Conservation (phyloP, 1,140 invertebrate species). For the Phenacoccus solenopsis region DNA sequence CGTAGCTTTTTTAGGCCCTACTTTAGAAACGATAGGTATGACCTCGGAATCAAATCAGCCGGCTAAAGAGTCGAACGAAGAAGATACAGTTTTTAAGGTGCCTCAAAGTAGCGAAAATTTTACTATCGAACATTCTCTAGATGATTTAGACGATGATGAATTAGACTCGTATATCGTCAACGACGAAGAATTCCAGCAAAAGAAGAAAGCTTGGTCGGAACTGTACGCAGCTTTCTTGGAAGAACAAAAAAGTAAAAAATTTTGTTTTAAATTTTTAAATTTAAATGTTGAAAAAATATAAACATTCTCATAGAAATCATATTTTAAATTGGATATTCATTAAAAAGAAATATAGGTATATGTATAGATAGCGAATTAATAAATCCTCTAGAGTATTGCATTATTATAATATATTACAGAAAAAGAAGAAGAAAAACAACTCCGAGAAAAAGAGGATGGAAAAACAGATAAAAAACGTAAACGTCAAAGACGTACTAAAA, state of each 20-base stretch:
- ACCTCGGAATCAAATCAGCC: constrained; percentile 9
- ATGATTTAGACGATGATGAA: constrained; percentile 76
- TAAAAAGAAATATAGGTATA: no score
- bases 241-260: constrained; percentile 61
- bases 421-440: background rate
- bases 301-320: constrained; percentile 2
- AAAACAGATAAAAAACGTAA: background rate
- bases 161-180: constrained; percentile 76
- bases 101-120: background rate
- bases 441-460: background rate
- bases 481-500: background rate
- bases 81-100: background rate
- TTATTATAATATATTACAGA: constrained; percentile 9
- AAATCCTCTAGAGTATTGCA: no score
- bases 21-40: constrained; percentile 36
- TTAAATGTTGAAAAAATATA: constrained; percentile 45
- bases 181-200: constrained; percentile 60
- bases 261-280: constrained; percentile 44
- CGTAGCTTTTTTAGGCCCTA: no score
- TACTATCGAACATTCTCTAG: constrained; percentile 24
- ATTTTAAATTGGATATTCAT: no score
- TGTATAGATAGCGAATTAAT: background rate
- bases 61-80: constrained; percentile 7
- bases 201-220: constrained; percentile 70
- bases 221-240: constrained; percentile 71